Evolutionary conservation across 2,113 vertebrate genomes (phyloP).

Genomic region (Poeciliopsis prolifica): DNA sequence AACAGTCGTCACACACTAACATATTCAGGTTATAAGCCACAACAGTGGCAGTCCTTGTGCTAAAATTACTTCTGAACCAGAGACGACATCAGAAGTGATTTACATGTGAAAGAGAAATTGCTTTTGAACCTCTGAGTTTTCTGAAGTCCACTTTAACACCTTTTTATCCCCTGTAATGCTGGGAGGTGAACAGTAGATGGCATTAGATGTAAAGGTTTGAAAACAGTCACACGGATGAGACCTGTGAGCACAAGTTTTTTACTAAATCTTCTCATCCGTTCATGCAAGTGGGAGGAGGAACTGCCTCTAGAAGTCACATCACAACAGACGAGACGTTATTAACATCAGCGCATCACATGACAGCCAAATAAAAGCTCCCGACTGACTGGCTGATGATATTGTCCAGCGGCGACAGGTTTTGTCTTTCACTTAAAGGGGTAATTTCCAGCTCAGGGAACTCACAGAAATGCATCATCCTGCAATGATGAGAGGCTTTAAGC

Average conservation of each 20-base stretch:
- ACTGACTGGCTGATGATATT: conserved; percentile 15
- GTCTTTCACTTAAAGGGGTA: not conserved
- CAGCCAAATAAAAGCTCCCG: conserved; percentile 2
- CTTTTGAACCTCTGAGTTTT: not conserved
- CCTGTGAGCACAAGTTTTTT: not conserved
- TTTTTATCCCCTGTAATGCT: conserved; percentile 9
- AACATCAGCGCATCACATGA: not conserved
- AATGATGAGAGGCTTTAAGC: conserved; percentile 34
- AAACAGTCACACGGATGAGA: not conserved
- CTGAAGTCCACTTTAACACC: not conserved
- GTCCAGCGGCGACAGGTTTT: conserved; percentile 5
- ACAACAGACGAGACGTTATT: conserved; percentile 4
- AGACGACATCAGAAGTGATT: not conserved
- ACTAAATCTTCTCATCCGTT: not conserved
- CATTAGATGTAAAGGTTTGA: conserved; percentile 42
- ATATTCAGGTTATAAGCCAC: not conserved
- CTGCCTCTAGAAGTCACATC: not conserved
- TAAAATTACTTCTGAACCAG: no score
- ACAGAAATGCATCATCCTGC: conserved; percentile 12
- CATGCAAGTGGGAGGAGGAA: conserved; percentile 7
- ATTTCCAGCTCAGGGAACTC: conserved; percentile 30
- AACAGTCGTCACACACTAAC: no score
- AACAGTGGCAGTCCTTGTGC: not conserved
- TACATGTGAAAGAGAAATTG: not conserved
- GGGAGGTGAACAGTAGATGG: conserved; percentile 43